Conservation (phyloP, 2,888 invertebrate genomes). For the Rhyacophila evoluta region DNA sequence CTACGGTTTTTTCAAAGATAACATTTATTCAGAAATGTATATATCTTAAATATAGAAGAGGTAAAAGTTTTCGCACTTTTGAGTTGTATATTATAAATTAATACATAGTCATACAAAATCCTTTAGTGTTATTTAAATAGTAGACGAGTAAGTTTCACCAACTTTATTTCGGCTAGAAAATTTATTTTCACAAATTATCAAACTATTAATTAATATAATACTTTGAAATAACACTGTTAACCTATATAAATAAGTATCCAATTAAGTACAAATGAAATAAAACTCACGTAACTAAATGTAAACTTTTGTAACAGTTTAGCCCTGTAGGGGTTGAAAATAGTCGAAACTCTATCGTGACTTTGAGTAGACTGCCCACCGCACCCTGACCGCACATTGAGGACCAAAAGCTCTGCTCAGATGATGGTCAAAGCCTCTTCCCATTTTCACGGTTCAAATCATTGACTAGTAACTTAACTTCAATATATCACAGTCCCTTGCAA, state of each 20-base stretch:
- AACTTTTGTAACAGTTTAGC: not conserved
- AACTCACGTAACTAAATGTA: too few species aligned
- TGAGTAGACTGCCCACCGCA: conserved; percentile 11
- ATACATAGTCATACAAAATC: too few species aligned
- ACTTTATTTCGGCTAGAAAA: not conserved
- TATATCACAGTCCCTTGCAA: not conserved
- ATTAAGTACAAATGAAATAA: not conserved
- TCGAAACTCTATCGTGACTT: not conserved
- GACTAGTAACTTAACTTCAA: conserved; percentile 16
- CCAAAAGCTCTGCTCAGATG: not conserved
- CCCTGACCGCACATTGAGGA: not conserved
- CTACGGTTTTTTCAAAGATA: too few species aligned
- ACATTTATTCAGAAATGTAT: too few species aligned
- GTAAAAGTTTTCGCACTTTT: too few species aligned
- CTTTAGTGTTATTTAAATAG: too few species aligned
- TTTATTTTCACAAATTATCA: not conserved
- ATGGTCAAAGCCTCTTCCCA: not conserved
- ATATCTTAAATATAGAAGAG: too few species aligned
- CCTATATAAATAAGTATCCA: not conserved
- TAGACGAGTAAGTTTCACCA: too few species aligned
- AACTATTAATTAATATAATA: not conserved
- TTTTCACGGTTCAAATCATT: conserved; percentile 20
- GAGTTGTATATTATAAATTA: too few species aligned
- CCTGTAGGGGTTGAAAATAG: not conserved
- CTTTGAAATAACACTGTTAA: not conserved